These are phyloP conservation scores for Hylia prasina DNA, from an alignment of 2,113 vertebrate species.

Conservation along the genomic window DNA sequence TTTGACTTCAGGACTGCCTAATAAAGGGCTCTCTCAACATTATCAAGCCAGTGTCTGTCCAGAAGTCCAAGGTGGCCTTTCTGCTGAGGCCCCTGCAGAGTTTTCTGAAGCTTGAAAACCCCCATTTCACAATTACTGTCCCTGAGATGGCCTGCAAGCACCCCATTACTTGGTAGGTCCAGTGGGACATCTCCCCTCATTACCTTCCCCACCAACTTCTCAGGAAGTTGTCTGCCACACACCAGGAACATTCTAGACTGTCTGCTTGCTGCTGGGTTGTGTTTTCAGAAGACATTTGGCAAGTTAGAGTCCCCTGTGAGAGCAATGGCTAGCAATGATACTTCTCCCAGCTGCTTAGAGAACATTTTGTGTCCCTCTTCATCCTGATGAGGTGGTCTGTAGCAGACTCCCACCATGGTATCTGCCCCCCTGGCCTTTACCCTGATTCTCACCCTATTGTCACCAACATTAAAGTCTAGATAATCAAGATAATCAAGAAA, in stretches of 20 bases:
- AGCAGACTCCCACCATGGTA: background rate
- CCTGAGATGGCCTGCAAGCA: background rate
- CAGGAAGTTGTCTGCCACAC: background rate
- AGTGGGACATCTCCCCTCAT: background rate
- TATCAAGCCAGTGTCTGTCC: background rate
- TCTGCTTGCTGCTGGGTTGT: fast-evolving
- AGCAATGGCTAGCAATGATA: background rate
- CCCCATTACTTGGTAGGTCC: background rate
- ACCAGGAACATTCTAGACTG: background rate
- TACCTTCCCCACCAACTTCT: background rate
- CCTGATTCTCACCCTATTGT: background rate
- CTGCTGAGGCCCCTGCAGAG: background rate
- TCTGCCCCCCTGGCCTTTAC: background rate
- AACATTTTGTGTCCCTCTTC: background rate
- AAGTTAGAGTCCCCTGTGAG: background rate
- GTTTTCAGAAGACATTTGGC: background rate
- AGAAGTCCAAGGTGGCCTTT: background rate
- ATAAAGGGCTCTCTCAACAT: background rate
- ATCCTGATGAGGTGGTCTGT: background rate
- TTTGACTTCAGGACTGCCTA: background rate
- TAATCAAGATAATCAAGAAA: background rate
- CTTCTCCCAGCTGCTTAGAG: background rate
- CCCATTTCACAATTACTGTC: background rate
- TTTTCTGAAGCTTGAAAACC: background rate
- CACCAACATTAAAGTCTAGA: too few relatives aligned